Evolutionary conservation across 2,797 vertebrate genomes (phyloP).

Genomic region (Clarias fuscus): DNA sequence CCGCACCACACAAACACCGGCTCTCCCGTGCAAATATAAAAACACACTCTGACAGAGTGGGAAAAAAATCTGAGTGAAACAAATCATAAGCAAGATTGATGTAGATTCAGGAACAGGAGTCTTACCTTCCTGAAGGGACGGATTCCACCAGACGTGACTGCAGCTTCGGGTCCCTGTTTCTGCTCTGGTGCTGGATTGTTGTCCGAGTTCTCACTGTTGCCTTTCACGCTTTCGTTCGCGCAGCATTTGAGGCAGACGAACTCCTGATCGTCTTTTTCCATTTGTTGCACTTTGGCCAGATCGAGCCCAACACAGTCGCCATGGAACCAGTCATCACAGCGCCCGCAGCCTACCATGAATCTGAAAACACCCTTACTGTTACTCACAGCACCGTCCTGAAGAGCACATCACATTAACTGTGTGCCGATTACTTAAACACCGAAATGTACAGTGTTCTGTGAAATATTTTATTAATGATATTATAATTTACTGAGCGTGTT

Average conservation of each 20-base stretch:
- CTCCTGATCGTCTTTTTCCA: constrained; percentile 97
- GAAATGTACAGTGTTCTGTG: not conserved
- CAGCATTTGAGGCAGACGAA: constrained; percentile 96
- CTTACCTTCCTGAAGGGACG: constrained; percentile 86
- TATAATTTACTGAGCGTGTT: not conserved
- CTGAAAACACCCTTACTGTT: constrained; percentile 64
- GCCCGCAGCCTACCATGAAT: constrained; percentile 98
- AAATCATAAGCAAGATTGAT: not conserved
- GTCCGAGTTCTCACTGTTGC: constrained; percentile 69
- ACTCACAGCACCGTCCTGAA: not conserved
- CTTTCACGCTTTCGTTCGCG: constrained; percentile 86
- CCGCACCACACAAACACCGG: not conserved
- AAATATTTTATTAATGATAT: too few species aligned
- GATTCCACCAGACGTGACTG: constrained; percentile 73
- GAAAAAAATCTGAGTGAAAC: not conserved
- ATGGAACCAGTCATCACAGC: constrained; percentile 99
- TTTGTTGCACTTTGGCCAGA: constrained; percentile 90
- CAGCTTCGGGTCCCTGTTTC: constrained; percentile 74
- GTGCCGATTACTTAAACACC: not conserved
- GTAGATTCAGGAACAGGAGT: not conserved
- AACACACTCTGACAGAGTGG: not conserved
- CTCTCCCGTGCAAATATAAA: not conserved
- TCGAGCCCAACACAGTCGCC: constrained; percentile 96
- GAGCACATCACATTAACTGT: not conserved
- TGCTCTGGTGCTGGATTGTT: constrained; percentile 71